Evolutionary conservation across 2,113 vertebrate genomes (phyloP), one percentile per base, ranked within the genome.

Genomic region (Lagopus muta): DNA sequence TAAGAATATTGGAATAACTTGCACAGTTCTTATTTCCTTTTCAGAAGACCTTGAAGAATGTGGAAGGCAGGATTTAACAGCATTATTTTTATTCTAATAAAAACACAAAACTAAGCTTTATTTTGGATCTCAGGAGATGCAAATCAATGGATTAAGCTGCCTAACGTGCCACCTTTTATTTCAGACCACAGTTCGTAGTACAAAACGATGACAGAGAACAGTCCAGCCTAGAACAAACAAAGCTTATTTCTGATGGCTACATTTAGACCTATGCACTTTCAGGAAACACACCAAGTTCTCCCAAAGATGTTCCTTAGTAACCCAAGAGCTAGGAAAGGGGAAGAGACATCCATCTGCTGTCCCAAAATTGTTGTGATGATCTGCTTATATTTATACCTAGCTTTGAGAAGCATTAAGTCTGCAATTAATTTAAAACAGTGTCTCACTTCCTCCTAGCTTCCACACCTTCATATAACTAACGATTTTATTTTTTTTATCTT

Each of bases 211-310:
- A 22, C 60, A 38, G 55, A 84, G 32, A 57, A 15, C 2, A 1
- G 43, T 84, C 70, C 62, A 86, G 8, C 1, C 0, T 36, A 72
- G 70, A 34, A 85, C 16, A 69, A 82, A 77, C 21, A 27, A 1
- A n/a, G 24, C 21, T 74, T 82, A 65, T 70, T 96, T 74, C 42
- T n/a, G 25, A 65, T 18, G 45, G 40, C 28, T 48, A 82, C 74
- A 58, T 45, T 73, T 76, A 86, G 67, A 75, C 28, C 38, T 19
- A 7, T 67, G 14, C 38, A 32, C 2, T 36, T 58, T 54, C 32
- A 82, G 48, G 66, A 92, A 89, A 70, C 74, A 89, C 57, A 94
- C 21, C 6, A 64, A 81, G 57, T 82, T 87, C 66, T 93, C 62
- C 61, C 54, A 42, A 25, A 87, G 27, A 92, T 58, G 87, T 72